Evolutionary conservation across 2,888 invertebrate genomes (phyloP), one percentile per base, ranked within the genome.

Genomic region (Chloroclystis v-ata): DNA sequence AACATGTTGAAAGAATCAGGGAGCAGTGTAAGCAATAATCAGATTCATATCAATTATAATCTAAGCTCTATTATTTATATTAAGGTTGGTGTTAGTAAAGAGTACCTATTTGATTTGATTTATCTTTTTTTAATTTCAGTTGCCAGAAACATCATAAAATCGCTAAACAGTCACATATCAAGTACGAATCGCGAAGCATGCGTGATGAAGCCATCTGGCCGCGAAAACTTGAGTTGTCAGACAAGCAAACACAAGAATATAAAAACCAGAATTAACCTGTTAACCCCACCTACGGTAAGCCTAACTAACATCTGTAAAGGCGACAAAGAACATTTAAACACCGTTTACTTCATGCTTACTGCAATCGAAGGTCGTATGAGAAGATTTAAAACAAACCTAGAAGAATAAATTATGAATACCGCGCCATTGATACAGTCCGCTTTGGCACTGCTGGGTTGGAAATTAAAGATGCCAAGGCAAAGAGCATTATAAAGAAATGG

Each of bases 311-410:
- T 85, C 16, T 68, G 78, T 35, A 65, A 60, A 9, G 48, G 68
- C 7, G 80, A 82, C 9, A 73, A 68, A 37, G 63, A 72, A 3
- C 67, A 82, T 46, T 61, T 86, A 2, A 71, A 74, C 38, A 65
- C 72, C 0, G 72, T 81, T 2, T 84, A 85, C 55, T 69, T 59
- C 43, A 72, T 78, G 57, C 56, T 85, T 0, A 62, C 75, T 0
- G 76, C 82, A 2, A 81, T 86, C 35, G 85, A 86, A 55, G 83
- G 85, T 8, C 71, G 85, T 37, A 57, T 85, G 16, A 67, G 81
- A 4, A 67, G 84, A 48, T 48, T 85, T 8, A 82, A 77, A 52
- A 57, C 65, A 4, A 66, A 67, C 45, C 47, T 70, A 5, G 39
- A 54, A 6, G 38, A 28, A 7, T 12, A 29, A 5, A 12, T 12